Evolutionary conservation across 2,113 vertebrate genomes (phyloP).

Genomic region (Chitala chitala): DNA sequence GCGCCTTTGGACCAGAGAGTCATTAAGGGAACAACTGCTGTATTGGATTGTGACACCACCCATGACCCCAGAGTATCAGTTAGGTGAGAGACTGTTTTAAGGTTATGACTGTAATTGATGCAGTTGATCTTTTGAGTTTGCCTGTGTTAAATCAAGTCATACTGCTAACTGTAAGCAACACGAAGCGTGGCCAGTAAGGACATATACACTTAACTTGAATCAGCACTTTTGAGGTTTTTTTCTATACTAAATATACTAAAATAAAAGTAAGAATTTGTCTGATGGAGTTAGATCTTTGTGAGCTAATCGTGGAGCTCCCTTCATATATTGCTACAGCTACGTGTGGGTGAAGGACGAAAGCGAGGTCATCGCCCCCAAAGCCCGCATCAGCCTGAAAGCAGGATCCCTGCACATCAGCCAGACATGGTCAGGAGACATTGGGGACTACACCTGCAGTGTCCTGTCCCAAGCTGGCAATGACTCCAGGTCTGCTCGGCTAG

Average conservation of each 20-base stretch:
- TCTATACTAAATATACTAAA: too few species aligned
- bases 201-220: too few species aligned
- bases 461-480: conserved; percentile 81
- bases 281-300: not conserved
- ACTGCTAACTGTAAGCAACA: too few species aligned
- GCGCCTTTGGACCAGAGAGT: conserved; percentile 80
- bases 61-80: conserved; percentile 75
- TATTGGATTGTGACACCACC: conserved; percentile 72
- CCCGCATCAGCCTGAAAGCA: conserved; percentile 70
- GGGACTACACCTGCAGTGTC: conserved; percentile 86
- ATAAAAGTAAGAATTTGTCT: not conserved
- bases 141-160: not conserved
- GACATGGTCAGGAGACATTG: conserved; percentile 95
- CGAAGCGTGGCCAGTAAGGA: too few species aligned
- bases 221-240: too few species aligned
- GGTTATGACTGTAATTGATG: not conserved
- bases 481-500: conserved; percentile 74
- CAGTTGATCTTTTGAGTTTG: not conserved
- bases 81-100: conserved; percentile 12
- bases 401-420: conserved; percentile 87
- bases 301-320: not conserved
- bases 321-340: conserved; percentile 60
- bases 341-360: conserved; percentile 77
- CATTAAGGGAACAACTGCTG: conserved; percentile 88
- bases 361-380: conserved; percentile 65